Conservation (phyloP, 2,113 vertebrate species). For the Alces alces region DNA sequence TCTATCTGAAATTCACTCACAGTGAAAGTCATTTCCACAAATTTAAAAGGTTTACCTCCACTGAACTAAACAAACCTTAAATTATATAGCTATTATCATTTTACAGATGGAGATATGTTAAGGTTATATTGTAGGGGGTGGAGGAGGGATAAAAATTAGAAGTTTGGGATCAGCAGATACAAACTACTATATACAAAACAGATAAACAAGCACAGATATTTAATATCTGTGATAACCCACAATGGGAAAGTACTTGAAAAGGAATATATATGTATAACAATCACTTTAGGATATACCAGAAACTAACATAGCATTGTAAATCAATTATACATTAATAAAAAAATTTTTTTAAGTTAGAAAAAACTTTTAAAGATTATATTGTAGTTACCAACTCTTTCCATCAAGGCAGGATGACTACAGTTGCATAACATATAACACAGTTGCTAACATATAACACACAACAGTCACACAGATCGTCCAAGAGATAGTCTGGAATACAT, state of each 20-base stretch:
- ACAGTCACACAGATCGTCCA: background rate
- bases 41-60: conserved; percentile 20
- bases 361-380: background rate
- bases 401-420: background rate
- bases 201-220: background rate
- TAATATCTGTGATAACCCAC: background rate
- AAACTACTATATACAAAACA: background rate
- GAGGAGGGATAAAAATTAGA: background rate
- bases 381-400: background rate
- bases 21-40: conserved; percentile 27
- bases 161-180: background rate
- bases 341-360: background rate
- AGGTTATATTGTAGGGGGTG: background rate
- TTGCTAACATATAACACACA: background rate
- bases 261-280: background rate
- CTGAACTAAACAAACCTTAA: conserved; percentile 45
- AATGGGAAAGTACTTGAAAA: background rate
- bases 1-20: conserved; percentile 31
- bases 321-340: background rate
- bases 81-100: conserved; percentile 10
- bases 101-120: conserved; percentile 24
- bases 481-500: conserved; percentile 6
- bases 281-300: background rate
- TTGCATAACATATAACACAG: background rate
- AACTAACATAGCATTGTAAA: background rate